phyloP scores from a whole-genome alignment of 2,113 vertebrate species.

The Tachycineta bicolor region DNA sequence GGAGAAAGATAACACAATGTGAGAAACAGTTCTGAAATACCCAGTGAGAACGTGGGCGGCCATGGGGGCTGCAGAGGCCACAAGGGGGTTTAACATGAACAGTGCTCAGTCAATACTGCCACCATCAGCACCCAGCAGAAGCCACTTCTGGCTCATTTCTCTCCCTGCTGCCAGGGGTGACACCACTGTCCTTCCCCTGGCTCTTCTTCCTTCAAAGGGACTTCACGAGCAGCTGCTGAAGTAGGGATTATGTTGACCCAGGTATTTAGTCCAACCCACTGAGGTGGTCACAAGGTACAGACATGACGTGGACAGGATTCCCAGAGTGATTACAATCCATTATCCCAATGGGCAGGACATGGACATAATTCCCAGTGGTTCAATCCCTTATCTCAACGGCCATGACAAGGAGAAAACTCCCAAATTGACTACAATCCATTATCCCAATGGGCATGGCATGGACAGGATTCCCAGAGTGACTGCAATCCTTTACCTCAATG shows the following conservation, averaged over 20 bases:
- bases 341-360: neutral
- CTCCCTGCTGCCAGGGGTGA: neutral
- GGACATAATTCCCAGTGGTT: neutral
- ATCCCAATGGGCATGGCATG: conserved; percentile 81
- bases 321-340: neutral
- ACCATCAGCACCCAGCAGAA: neutral
- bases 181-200: neutral
- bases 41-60: neutral
- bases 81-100: neutral
- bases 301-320: neutral
- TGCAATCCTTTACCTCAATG: conserved; percentile 76
- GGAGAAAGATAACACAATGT: neutral
- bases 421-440: fast-evolving
- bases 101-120: neutral
- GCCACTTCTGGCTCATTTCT: neutral
- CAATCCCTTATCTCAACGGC: fast-evolving
- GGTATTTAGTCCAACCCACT: neutral
- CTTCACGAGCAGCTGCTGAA: neutral
- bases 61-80: neutral
- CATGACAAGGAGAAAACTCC: fast-evolving
- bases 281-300: neutral
- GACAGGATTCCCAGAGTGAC: neutral
- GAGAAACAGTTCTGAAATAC: neutral
- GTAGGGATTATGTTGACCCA: neutral
- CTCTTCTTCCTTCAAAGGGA: neutral